Evolutionary conservation across 2,113 vertebrate genomes (phyloP).

Genomic region (Hiodon tergisus): DNA sequence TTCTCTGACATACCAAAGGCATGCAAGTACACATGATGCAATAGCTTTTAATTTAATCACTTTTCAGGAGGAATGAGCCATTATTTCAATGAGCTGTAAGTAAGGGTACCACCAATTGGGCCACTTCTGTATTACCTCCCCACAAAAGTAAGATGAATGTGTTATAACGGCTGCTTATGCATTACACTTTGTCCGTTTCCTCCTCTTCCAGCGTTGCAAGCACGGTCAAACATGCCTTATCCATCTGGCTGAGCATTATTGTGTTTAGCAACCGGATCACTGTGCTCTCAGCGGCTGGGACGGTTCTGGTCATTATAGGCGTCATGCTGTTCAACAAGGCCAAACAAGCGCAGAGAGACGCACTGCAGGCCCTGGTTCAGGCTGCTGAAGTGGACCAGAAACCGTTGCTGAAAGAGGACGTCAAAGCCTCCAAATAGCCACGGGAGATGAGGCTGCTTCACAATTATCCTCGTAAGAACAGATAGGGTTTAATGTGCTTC

Average conservation of each 20-base stretch:
- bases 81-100: too few relatives aligned
- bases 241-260: conserved; percentile 92
- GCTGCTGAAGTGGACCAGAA: conserved; percentile 46
- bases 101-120: too few relatives aligned
- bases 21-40: too few relatives aligned
- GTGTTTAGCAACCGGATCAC: conserved; percentile 89
- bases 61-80: too few relatives aligned
- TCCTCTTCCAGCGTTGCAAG: conserved; percentile 78
- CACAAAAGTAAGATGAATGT: too few relatives aligned
- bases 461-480: too few relatives aligned
- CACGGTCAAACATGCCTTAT: conserved; percentile 91
- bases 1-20: too few relatives aligned
- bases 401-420: conserved; percentile 41
- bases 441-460: too few relatives aligned
- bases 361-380: conserved; percentile 61
- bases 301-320: conserved; percentile 72
- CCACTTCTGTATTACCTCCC: too few relatives aligned
- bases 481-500: too few relatives aligned
- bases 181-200: not conserved
- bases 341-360: conserved; percentile 71
- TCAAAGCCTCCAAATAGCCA: conserved; percentile 23
- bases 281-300: conserved; percentile 77
- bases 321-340: conserved; percentile 91
- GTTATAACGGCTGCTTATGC: not conserved
- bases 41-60: too few relatives aligned